Base-by-base conservation (phyloP, 1,140 invertebrate species). In the Drosophila saltans region DNA sequence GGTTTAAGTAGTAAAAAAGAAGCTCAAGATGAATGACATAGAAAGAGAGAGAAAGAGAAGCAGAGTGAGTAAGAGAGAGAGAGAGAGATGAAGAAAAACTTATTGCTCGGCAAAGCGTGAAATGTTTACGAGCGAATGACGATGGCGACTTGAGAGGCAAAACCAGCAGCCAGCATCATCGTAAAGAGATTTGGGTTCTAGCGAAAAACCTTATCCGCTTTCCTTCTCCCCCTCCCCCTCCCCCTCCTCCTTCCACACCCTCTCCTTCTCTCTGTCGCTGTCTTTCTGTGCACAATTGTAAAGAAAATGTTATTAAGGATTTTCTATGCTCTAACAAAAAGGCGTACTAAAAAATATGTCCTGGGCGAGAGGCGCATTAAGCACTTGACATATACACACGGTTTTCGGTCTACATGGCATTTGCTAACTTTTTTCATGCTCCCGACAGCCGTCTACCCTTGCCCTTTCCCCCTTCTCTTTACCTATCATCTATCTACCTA, bases 221-320 rank as follows among this genome's bases (percentile, higher is more conserved):
- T 77, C 3, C 45, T 52, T 6, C 7, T 39, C 21, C n/a, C n/a
- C 21, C 26, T 48, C 16, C 52, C 41, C 68, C 39, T 36, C 40
- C 57, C 67, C 4, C 40, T 43, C 30, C 7, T 11, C 11, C 10
- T 28, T 9, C 66, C 58, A 57, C 45, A 36, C 33, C 6, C 33
- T 4, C 3, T 36, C 28, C 4, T 30, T 30, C 2, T 30, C 33
- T 5, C 6, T 36, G 33, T 36, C 33, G 33, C 45, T 52, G 45
- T 52, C 45, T 45, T 28, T 40, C 40, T 45, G 3, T 40, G 70
- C 74, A 75, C 67, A 89, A 89, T 84, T 90, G 80, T 90, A 89
- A 89, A 89, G 84, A 90, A 89, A 89, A 89, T 90, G 84, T 89
- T 89, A 89, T 89, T 89, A 89, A 89, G 84, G 84, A 90, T 90